Evolutionary conservation across 2,888 invertebrate species (phyloP), one percentile per base, ranked within the genome.

Genomic region (Hypomecis atomaria): DNA sequence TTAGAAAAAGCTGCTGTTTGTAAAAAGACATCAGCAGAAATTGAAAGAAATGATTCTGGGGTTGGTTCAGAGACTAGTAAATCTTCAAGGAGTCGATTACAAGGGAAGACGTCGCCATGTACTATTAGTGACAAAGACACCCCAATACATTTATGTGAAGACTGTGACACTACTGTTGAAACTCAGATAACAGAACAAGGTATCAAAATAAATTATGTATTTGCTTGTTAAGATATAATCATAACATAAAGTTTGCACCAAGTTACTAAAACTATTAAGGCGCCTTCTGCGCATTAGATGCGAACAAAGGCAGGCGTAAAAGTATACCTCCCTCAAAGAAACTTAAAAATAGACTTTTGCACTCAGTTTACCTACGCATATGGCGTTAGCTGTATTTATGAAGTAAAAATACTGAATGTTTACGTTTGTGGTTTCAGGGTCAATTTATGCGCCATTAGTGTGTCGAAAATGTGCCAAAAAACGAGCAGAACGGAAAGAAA

Each of bases 11-110:
- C 90, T 48, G 80, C 89, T 10, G 84, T 91, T 8, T 94, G 90
- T 72, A 94, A 94, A 74, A 95, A 95, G 76, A 90, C 94, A 38
- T 92, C 94, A 7, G 94, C 95, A 4, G 97, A 98, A 85, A 96
- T 98, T 72, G 98, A 98, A 90, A 94, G 98, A 71, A 98, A 98
- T 79, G 98, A 98, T 85, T 98, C 98, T 13, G 98, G 98, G 2
- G 98, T 98, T 1, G 98, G 98, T 54, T 97, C 97, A 4, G 98
- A 98, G 86, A 98, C 98, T 6, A 97, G 97, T 83, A 97, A 97
- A 84, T 96, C 96, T 62, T 96, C 97, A 61, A 94, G 97, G 76
- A 96, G 96, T 83, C 94, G 95, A 83, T 94, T 95, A 74, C 94
- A 95, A 89, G 95, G 87, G 71, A 94, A 94, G 87, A 92, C 87